Evolutionary conservation across 2,113 vertebrate genomes (phyloP).

Genomic region (Mormyrus lacerda): DNA sequence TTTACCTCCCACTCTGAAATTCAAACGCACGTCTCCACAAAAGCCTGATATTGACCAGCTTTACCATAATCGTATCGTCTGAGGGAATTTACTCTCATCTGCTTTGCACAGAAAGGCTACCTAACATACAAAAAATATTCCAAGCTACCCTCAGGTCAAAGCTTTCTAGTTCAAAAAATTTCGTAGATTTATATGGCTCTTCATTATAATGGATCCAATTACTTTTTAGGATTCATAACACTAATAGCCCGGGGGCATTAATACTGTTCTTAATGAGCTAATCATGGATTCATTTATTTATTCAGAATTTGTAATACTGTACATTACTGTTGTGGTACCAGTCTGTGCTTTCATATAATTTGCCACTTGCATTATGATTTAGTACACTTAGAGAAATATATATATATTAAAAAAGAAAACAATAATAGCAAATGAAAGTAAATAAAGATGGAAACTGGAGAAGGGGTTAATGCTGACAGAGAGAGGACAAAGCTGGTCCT

Average conservation of each 20-base stretch:
- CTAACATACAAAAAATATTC: neutral
- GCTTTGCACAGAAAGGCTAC: neutral
- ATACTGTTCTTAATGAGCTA: neutral
- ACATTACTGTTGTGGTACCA: neutral
- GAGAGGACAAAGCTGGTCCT: neutral
- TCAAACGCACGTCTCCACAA: neutral
- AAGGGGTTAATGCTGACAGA: neutral
- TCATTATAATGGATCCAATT: neutral
- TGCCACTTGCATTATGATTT: neutral
- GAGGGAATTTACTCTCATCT: neutral
- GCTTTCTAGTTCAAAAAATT: neutral
- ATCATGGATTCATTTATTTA: neutral
- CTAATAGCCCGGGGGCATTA: neutral
- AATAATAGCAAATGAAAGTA: neutral
- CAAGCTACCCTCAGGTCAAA: neutral
- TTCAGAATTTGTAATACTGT: neutral
- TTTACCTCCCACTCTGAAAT: neutral
- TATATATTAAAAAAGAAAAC: neutral
- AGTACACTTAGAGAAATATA: neutral
- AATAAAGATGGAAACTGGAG: neutral
- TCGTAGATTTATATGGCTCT: neutral
- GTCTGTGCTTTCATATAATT: neutral
- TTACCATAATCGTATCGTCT: neutral
- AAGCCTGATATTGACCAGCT: neutral
- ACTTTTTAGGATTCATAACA: neutral